phyloP scores from a whole-genome alignment of 2,797 vertebrate genomes.

The Decapterus maruadsi region DNA sequence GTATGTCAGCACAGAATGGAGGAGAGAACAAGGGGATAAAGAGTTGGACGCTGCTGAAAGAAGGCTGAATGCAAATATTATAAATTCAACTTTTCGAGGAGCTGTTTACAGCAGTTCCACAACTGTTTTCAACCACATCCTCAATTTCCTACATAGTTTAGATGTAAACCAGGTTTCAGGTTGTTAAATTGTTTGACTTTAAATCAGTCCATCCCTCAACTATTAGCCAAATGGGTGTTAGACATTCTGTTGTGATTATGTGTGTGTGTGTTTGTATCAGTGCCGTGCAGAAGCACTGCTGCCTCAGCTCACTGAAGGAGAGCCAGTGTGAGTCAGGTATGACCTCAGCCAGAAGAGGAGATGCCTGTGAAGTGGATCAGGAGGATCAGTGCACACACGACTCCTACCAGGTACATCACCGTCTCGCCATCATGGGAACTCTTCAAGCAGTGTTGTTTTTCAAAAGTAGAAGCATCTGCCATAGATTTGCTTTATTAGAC shows the following conservation, averaged over 20 bases:
- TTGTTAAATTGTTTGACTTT: too few species aligned
- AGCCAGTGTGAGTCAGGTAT: slow-evolving; percentile 90
- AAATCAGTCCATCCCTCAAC: too few species aligned
- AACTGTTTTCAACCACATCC: too few species aligned
- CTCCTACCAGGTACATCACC: slow-evolving; percentile 83
- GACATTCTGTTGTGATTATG: background rate
- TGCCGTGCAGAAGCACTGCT: slow-evolving; percentile 91
- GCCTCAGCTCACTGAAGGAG: slow-evolving; percentile 87
- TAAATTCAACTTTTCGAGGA: too few species aligned
- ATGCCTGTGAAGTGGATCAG: slow-evolving; percentile 81
- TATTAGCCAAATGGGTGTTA: too few species aligned
- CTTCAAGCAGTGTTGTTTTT: background rate
- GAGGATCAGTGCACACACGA: slow-evolving; percentile 82
- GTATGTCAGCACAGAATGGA: too few species aligned
- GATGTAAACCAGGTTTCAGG: too few species aligned
- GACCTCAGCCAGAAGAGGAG: slow-evolving; percentile 87
- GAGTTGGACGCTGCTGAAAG: too few species aligned
- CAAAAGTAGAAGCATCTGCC: background rate
- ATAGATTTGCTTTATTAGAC: background rate
- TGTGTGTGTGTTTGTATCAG: slow-evolving; percentile 69
- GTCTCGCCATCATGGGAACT: background rate
- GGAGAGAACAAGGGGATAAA: too few species aligned
- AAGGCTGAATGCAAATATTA: too few species aligned
- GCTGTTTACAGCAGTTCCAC: too few species aligned
- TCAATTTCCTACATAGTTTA: too few species aligned